Conservation (phyloP, 2,113 vertebrate genomes). For the Xerus inauris region DNA sequence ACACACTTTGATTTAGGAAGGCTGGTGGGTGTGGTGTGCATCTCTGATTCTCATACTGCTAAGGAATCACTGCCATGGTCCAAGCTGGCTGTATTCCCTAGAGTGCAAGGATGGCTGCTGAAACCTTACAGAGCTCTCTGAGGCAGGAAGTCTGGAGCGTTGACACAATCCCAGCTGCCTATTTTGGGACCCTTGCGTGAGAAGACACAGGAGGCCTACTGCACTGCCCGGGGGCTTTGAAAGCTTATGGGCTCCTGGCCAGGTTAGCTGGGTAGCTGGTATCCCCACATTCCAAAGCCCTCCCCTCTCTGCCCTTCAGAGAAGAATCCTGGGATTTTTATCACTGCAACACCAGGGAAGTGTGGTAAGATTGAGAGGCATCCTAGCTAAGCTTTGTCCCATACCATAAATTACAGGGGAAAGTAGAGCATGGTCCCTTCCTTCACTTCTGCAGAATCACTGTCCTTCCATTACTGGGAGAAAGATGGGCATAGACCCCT, state of each 20-base stretch:
- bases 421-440: not conserved
- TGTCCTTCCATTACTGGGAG: not conserved
- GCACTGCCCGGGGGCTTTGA: constrained; percentile 39
- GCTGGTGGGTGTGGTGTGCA: too few relatives aligned
- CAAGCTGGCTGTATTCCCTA: not conserved
- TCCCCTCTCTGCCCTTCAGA: constrained; percentile 54
- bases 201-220: constrained; percentile 14
- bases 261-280: constrained; percentile 50
- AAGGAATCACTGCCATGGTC: not conserved
- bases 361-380: not conserved
- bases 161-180: constrained; percentile 20
- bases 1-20: not conserved
- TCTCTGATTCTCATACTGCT: not conserved
- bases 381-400: constrained; percentile 29
- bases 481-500: not conserved
- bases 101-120: not conserved
- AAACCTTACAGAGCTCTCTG: constrained; percentile 21
- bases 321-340: constrained; percentile 32
- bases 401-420: not conserved
- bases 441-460: not conserved
- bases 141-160: constrained; percentile 44
- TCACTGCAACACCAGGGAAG: not conserved
- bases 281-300: constrained; percentile 62
- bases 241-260: constrained; percentile 62
- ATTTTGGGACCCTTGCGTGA: constrained; percentile 48